Conservation (phyloP, 1,140 invertebrate species). For the Zaprionus kolodkinae region DNA sequence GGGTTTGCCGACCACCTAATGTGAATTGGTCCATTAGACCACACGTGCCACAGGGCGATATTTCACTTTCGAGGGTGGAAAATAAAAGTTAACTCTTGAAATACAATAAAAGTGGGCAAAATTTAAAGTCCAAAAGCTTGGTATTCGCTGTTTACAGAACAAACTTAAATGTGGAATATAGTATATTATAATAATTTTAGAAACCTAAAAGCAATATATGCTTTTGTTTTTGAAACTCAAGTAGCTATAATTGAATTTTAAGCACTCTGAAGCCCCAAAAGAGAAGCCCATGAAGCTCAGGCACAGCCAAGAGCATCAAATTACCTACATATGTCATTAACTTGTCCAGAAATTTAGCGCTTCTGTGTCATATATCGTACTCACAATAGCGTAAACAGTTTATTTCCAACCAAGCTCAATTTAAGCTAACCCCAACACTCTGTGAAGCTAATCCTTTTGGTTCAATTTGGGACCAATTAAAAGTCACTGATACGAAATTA, state of each 20-base stretch:
- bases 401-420: neutral
- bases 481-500: conserved; percentile 18
- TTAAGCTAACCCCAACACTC: neutral
- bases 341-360: neutral
- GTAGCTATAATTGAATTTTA: neutral
- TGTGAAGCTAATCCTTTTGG: neutral
- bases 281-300: neutral
- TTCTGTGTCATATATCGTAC: neutral
- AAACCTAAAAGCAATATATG: neutral
- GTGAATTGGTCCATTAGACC: conserved; percentile 19
- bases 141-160: neutral
- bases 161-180: no score
- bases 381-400: neutral
- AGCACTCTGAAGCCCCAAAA: neutral
- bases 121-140: neutral
- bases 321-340: neutral
- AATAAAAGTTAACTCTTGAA: conserved; percentile 15
- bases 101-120: neutral
- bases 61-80: conserved; percentile 36
- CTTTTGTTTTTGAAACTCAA: neutral
- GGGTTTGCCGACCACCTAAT: conserved; percentile 39
- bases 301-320: neutral
- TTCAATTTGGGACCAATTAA: conserved; percentile 31
- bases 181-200: no score
- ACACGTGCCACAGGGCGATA: conserved; percentile 45